A percentile compares a stretch with the other conserved stretches of the same genome.
Conservation (phyloP, 2,888 invertebrate species). For the Caenorhabditis virilis region DNA sequence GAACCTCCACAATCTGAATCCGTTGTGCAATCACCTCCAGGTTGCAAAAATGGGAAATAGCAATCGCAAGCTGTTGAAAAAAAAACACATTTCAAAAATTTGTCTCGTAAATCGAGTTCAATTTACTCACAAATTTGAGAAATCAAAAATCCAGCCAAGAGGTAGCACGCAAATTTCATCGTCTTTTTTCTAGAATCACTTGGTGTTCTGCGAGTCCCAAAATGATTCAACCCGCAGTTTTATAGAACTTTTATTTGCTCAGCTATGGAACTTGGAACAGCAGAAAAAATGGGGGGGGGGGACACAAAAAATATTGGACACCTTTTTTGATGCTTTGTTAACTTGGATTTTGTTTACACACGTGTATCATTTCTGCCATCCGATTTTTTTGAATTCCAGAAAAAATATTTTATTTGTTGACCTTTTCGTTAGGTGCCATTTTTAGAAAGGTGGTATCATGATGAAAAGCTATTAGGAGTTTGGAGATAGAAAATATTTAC, state of each 20-base stretch:
- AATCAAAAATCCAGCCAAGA: neutral
- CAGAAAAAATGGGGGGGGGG: neutral
- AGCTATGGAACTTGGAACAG: slow-evolving; percentile 20
- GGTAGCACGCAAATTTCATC: neutral
- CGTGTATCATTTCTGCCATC: slow-evolving; percentile 24
- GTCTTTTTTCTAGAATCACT: neutral
- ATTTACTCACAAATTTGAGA: neutral
- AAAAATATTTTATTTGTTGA: slow-evolving; percentile 33
- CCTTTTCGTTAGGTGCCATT: slow-evolving; percentile 5
- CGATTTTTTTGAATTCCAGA: slow-evolving; percentile 9
- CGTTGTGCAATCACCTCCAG: slow-evolving; percentile 14
- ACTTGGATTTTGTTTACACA: slow-evolving; percentile 31
- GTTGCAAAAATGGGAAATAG: slow-evolving; percentile 32
- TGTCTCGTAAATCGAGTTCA: neutral
- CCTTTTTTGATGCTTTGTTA: slow-evolving; percentile 24
- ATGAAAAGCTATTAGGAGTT: too few species aligned
- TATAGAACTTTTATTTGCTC: slow-evolving; percentile 34
- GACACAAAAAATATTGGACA: slow-evolving; percentile 34
- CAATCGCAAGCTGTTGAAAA: slow-evolving; percentile 11
- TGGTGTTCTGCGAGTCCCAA: neutral
- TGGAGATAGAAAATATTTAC: too few species aligned
- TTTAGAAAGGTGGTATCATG: too few species aligned
- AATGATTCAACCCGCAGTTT: slow-evolving; percentile 25
- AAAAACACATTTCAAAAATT: neutral
- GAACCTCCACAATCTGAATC: slow-evolving; percentile 29